Conservation (phyloP, 2,113 vertebrate species). For the Ptyas mucosa region DNA sequence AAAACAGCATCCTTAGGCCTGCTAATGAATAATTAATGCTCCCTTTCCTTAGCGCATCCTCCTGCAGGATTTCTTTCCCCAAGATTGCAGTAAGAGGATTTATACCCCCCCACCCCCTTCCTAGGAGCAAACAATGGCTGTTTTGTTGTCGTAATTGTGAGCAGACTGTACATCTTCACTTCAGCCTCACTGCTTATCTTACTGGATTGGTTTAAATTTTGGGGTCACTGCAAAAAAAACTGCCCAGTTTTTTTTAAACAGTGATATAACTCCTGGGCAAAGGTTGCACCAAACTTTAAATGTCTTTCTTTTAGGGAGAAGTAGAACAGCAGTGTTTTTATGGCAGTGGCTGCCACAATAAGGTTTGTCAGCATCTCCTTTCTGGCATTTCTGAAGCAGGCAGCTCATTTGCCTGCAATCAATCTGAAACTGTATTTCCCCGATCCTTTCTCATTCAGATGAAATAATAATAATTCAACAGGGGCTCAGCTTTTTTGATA, state of each 20-base stretch:
- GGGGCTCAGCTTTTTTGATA: background rate
- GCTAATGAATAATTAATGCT: constrained; percentile 49
- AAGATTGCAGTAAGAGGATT: background rate
- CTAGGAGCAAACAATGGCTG: constrained; percentile 7
- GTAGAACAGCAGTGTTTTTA: background rate
- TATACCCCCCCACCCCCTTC: background rate
- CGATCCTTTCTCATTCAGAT: background rate
- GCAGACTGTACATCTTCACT: background rate
- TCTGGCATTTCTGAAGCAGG: background rate
- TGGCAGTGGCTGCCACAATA: background rate
- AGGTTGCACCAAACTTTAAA: background rate
- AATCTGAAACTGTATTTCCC: background rate
- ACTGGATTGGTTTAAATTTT: background rate
- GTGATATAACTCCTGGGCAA: background rate
- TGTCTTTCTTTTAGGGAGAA: background rate
- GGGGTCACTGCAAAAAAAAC: background rate
- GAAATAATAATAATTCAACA: background rate
- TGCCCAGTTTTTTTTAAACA: background rate
- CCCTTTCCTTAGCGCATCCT: constrained; percentile 6
- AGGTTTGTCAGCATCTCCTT: background rate
- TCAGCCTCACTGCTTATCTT: background rate
- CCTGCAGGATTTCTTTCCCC: constrained; percentile 9
- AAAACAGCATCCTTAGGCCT: constrained; percentile 32
- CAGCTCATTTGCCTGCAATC: background rate
- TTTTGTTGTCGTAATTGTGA: background rate